phyloP scores from a whole-genome alignment of 2,113 vertebrate species.

The Zosterops japonicus region DNA sequence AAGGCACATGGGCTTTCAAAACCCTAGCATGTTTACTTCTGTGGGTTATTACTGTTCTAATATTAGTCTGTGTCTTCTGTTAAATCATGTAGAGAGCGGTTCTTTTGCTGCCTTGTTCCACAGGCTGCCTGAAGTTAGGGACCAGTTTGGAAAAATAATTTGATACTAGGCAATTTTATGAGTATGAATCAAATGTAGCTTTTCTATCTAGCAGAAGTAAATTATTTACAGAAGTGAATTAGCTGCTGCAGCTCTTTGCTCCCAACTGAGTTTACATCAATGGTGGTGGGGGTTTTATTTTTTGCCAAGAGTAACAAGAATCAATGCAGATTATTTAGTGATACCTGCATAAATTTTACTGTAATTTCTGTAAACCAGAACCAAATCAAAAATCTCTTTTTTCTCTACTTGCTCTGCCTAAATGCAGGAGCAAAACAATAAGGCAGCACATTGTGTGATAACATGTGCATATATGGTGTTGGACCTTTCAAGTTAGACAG shows the following conservation, averaged over 20 bases:
- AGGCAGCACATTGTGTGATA: not conserved
- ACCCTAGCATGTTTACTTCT: constrained; percentile 55
- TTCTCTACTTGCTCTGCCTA: not conserved
- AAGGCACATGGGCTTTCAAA: constrained; percentile 38
- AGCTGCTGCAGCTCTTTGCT: constrained; percentile 28
- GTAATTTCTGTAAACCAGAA: constrained; percentile 23
- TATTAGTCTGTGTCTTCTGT: constrained; percentile 61
- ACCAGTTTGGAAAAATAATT: constrained; percentile 5
- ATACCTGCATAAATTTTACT: not conserved
- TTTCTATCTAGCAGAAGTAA: constrained; percentile 28
- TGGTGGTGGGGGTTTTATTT: not conserved
- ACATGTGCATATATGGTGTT: not conserved
- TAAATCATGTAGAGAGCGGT: constrained; percentile 66
- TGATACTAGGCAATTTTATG: constrained; percentile 48
- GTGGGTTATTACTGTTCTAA: constrained; percentile 54
- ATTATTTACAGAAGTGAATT: constrained; percentile 61
- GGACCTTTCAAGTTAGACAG: not conserved
- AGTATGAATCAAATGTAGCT: constrained; percentile 62
- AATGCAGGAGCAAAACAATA: not conserved
- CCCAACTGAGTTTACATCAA: not conserved
- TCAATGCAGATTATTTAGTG: not conserved
- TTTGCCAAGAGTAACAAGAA: constrained; percentile 11
- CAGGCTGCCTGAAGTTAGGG: constrained; percentile 46
- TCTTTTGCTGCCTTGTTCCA: constrained; percentile 63
- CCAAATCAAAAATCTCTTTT: not conserved